Base-by-base conservation (phyloP, 2,888 invertebrate genomes). In the Mactromeris polynyma region DNA sequence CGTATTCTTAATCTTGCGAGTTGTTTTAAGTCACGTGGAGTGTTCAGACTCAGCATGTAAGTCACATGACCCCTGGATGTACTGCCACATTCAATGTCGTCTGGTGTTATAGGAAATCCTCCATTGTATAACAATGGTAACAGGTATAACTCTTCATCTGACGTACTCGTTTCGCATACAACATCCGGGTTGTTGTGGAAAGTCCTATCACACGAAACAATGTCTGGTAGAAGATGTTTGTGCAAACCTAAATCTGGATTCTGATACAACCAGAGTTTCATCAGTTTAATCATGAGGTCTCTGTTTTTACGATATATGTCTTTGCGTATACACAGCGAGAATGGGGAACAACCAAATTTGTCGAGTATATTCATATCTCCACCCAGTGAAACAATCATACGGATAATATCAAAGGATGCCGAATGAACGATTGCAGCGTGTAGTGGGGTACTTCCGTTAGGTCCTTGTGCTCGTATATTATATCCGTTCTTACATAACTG, bases 91-190 rank as follows among this genome's bases (percentile, higher is more conserved):
- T 54, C 54, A 38, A 81, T 58, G 17, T 64, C 58, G 31, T 64
- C 58, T n/a, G 14, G 38, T 81, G 42, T 69, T 42, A 69, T 33
- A 26, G 58, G 64, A 64, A 83, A 83, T 26, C 83, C 83, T 42
- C 38, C 64, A 26, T 69, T 69, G 19, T 83, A 42, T 54, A 83
- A 83, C 83, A 40, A 83, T 33, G 83, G 40, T 73, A 83, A 21
- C 64, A 83, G 81, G 14, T 64, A 26, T 7, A 83, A 40, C n/a
- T 83, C 40, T 42, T 83, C 69, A 31, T 69, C 9, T 38, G 81
- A 69, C n/a, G 6, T 14, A n/a, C n/a, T 58, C n/a, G 58, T 58
- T 2, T n/a, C 1, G 2, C 14, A 9, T 58, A 4, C 58, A 58
- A 58, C 69, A 69, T 31, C 33, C 69, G 14, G 69, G 14, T 9